These are phyloP conservation scores for Trissolcus brochymenae DNA, from an alignment of 2,888 invertebrate species.

Conservation along the genomic window DNA sequence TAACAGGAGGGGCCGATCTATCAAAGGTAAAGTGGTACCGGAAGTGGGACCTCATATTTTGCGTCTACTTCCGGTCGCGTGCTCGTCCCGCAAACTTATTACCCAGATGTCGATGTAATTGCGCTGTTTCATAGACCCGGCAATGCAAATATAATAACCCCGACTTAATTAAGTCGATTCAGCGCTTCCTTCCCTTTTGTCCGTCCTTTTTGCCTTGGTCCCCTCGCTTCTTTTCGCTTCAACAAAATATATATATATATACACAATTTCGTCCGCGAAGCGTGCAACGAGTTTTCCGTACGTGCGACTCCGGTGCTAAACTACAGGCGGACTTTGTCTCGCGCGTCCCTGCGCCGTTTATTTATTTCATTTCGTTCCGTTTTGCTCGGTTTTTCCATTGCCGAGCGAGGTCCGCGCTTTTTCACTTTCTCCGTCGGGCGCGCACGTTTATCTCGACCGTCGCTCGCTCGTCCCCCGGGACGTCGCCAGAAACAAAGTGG, in stretches of 20 bases:
- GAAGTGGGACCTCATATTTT: not conserved
- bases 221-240: not conserved
- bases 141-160: conserved; percentile 46
- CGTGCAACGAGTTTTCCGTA: conserved; percentile 41
- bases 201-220: conserved; percentile 7
- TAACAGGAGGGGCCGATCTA: not conserved
- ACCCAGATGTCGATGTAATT: conserved; percentile 27
- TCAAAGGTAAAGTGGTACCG: not conserved
- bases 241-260: conserved; percentile 34
- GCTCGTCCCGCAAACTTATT: conserved; percentile 13
- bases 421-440: conserved; percentile 44
- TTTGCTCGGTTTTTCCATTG: conserved; percentile 36
- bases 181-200: conserved; percentile 40
- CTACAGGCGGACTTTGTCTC: conserved; percentile 49
- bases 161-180: conserved; percentile 57
- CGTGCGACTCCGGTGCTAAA: conserved; percentile 39
- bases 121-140: conserved; percentile 32
- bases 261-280: conserved; percentile 31
- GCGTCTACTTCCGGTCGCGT: conserved; percentile 4
- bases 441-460: conserved; percentile 32
- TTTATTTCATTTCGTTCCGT: conserved; percentile 52
- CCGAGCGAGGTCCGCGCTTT: conserved; percentile 14
- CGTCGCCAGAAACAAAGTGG: conserved; percentile 70
- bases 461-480: conserved; percentile 56
- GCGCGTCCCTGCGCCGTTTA: conserved; percentile 47